These are phyloP conservation scores for Umimayanthus chanpuru DNA, from an alignment of 92 coral and sea anemone genomes.

Conservation along the genomic window DNA sequence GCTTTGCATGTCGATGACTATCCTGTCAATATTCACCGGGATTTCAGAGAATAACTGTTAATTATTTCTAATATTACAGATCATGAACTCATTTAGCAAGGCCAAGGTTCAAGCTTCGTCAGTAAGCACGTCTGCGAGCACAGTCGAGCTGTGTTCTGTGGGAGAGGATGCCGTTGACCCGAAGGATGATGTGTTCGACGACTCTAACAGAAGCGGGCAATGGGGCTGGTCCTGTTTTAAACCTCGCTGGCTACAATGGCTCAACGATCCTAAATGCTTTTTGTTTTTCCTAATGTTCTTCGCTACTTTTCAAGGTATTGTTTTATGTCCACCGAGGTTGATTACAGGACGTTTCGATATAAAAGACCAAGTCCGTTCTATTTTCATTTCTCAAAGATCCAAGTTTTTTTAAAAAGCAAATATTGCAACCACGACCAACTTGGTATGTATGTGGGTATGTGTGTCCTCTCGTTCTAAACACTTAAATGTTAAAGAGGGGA, in stretches of 20 bases:
- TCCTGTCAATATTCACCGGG: neutral
- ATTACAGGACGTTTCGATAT: too few species aligned
- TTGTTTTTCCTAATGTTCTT: conserved; percentile 68
- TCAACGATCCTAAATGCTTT: conserved; percentile 69
- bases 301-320: conserved; percentile 70
- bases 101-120: neutral
- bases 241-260: conserved; percentile 63
- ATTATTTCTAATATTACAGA: neutral
- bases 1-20: too few species aligned
- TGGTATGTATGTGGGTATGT: too few species aligned
- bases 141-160: conserved; percentile 13
- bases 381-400: too few species aligned
- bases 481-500: too few species aligned
- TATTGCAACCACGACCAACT: too few species aligned
- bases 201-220: neutral
- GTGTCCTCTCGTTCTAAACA: too few species aligned
- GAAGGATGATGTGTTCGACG: neutral
- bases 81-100: neutral
- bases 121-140: neutral
- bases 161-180: neutral
- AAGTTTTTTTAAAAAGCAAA: too few species aligned
- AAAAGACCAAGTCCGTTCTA: too few species aligned
- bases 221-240: conserved; percentile 76
- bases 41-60: neutral
- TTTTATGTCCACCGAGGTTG: neutral